Evolutionary conservation across 2,888 invertebrate species (phyloP), one percentile per base, ranked within the genome.

Genomic region (Eretmocerus hayati): DNA sequence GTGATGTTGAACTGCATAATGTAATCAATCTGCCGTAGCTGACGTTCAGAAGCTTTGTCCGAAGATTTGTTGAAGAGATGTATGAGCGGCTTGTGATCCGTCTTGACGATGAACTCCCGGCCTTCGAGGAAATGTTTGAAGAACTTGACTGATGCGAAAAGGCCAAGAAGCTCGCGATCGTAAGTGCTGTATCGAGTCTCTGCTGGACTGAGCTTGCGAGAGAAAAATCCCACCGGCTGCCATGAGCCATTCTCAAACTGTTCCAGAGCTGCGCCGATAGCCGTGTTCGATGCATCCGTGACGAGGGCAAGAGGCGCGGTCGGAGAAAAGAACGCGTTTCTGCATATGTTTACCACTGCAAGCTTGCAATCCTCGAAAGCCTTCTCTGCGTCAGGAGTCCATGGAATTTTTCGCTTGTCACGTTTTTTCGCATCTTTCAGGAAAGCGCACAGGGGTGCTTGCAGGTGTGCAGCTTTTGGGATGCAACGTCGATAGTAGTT

Each of bases 401-500:
- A 58, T 1, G 5, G 3, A 4, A 55, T 22, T 15, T n/a, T n/a
- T n/a, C 36, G 47, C 16, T 35, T 11, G 26, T 6, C 6, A 9
- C 11, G 6, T 11, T 26, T 26, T 11, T 6, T 26, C 11, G 6
- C 4, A 1, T 26, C 41, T 18, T n/a, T 5, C 2, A 42, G 45
- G 22, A 55, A 55, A 31, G 61, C 59, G 43, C 66, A 58, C 2
- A 72, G 55, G 3, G 66, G 66, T 1, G 65, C 62, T 55, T 69
- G 69, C 2, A 54, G 42, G 13, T 57, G 11, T 4, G 70, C 67
- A 2, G 69, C 63, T 3, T 63, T 43, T 3, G 65, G 65, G 1
- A 72, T 52, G 52, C 62, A 71, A 5, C 63, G 42, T 6, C 71
- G 47, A 40, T 71, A 70, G 55, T 65, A 70, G 53, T 68, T 72